Evolutionary conservation across 2,888 invertebrate species (phyloP), one percentile per base, ranked within the genome.

Genomic region (Caenorhabditis auriculariae): DNA sequence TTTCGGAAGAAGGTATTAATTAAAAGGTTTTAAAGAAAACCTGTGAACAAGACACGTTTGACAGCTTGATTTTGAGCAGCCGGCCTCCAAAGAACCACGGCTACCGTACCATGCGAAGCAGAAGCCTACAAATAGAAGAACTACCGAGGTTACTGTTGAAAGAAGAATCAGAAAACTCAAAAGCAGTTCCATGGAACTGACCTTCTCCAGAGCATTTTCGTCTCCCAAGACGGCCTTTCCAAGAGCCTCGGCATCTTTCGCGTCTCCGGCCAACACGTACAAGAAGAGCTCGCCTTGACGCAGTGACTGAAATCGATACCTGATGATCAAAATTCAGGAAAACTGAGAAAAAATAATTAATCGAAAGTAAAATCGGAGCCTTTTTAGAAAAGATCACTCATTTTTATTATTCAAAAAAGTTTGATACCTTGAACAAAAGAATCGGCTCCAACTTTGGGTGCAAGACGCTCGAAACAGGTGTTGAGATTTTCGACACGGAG

Each of bases 241-340:
- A 38, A 66, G 41, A 2, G 46, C 52, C 15, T 63, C 63, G 0
- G 47, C 60, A 42, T 66, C 66, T 37, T 66, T 66, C 2, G 53
- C 53, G 44, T 66, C 66, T 46, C 66, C 66, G 9, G 66, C 66
- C 7, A 66, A 29, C 23, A 60, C 48, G 46, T 66, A 66, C 26
- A 66, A 38, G 1, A 55, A 53, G 12, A 66, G 53, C 0, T 51
- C 37, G 9, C 66, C 66, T 19, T 57, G 53, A 7, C 37, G 27
- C 3, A 49, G 27, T 0, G 44, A 50, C 54, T 62, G 59, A 17
- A 54, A 54, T n/a, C n/a, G n/a, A n/a, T n/a, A n/a, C n/a, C n/a
- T n/a, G n/a, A n/a, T n/a, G n/a, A n/a, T n/a, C n/a, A n/a, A n/a
- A n/a, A n/a, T n/a, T n/a, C n/a, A n/a, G n/a, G n/a, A n/a, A n/a